These are phyloP conservation scores for Strigops habroptila DNA, from an alignment of 2,113 vertebrate genomes.

Conservation along the genomic window DNA sequence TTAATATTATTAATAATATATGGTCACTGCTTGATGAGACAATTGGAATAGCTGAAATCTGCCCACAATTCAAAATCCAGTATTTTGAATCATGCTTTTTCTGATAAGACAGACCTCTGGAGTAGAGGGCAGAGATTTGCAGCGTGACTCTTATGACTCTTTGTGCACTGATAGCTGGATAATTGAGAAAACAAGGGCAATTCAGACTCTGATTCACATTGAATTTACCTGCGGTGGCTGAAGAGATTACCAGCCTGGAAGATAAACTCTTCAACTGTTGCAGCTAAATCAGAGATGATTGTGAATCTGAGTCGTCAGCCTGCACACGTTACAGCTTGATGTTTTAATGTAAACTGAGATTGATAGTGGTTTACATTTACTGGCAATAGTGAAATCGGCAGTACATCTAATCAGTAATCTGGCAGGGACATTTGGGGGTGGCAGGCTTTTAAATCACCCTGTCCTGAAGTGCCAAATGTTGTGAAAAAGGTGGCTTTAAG, in stretches of 20 bases:
- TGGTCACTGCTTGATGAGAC: background rate
- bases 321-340: background rate
- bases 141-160: background rate
- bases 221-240: background rate
- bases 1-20: background rate
- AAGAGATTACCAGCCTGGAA: background rate
- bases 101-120: background rate
- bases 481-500: background rate
- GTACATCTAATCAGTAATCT: background rate
- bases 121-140: background rate
- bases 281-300: constrained; percentile 6
- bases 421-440: background rate
- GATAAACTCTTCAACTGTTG: background rate
- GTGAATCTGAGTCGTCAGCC: background rate
- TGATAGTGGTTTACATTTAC: background rate
- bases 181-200: background rate
- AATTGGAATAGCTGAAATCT: background rate
- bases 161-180: background rate
- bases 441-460: background rate
- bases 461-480: background rate
- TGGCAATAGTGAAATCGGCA: background rate
- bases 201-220: background rate
- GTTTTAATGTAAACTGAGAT: constrained; percentile 1
- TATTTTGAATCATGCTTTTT: background rate
- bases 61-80: accelerated